These are phyloP conservation scores for Sebastes steindachneri DNA, from an alignment of 2,797 vertebrate species.

Conservation along the genomic window DNA sequence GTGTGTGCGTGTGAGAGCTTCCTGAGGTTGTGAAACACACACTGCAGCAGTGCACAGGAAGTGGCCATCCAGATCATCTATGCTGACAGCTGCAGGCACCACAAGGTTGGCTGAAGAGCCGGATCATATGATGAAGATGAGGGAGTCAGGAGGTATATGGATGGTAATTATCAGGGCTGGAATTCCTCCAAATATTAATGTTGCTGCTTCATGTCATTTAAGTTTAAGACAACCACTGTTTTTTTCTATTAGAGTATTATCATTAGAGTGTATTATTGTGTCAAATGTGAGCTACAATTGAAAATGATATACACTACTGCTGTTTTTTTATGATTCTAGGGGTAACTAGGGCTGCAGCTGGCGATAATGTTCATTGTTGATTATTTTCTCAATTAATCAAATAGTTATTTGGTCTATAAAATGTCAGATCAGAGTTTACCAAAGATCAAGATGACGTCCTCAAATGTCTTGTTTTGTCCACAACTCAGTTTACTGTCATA, in stretches of 20 bases:
- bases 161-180: neutral
- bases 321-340: too few species aligned
- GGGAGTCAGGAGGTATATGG: constrained; percentile 21
- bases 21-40: constrained; percentile 73
- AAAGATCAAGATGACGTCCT: too few species aligned
- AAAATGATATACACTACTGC: neutral
- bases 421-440: too few species aligned
- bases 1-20: constrained; percentile 50
- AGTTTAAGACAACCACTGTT: neutral
- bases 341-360: too few species aligned
- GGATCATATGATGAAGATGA: constrained; percentile 53
- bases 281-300: neutral
- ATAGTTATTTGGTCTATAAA: too few species aligned
- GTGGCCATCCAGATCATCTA: constrained; percentile 70
- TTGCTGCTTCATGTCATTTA: neutral
- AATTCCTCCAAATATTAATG: constrained; percentile 19
- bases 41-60: constrained; percentile 71
- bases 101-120: constrained; percentile 51
- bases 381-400: too few species aligned
- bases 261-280: neutral
- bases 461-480: too few species aligned
- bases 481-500: too few species aligned
- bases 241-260: neutral
- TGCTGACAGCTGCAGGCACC: constrained; percentile 70
- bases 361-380: too few species aligned